phyloP scores from a whole-genome alignment of 2,113 vertebrate species.

The Alethe castanea region DNA sequence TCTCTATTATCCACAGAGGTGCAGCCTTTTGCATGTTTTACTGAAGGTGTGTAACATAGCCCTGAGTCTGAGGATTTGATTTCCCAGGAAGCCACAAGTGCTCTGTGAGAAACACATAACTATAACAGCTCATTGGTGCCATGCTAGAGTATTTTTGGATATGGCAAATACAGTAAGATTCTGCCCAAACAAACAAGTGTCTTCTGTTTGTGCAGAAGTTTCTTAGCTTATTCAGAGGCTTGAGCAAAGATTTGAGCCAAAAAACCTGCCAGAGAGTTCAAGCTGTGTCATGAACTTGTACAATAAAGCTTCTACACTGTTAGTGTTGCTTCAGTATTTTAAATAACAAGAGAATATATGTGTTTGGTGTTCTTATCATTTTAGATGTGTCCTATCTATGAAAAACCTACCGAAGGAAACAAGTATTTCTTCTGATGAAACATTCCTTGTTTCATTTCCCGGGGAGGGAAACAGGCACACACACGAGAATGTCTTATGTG shows the following conservation, averaged over 20 bases:
- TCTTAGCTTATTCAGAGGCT: not conserved
- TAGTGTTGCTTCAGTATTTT: not conserved
- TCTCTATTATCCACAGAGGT: not conserved
- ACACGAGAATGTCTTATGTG: conserved; percentile 12
- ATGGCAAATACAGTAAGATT: not conserved
- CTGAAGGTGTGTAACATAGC: not conserved
- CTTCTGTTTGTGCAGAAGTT: not conserved
- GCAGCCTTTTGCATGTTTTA: not conserved
- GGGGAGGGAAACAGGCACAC: conserved; percentile 16
- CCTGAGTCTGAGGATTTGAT: not conserved
- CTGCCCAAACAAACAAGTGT: not conserved
- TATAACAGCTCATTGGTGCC: not conserved
- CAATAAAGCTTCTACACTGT: not conserved
- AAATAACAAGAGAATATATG: not conserved
- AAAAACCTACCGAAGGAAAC: conserved; percentile 51
- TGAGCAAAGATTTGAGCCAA: not conserved
- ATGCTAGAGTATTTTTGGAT: not conserved
- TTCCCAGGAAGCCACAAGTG: not conserved
- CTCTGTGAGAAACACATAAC: not conserved
- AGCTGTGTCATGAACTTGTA: not conserved
- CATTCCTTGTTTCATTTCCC: not conserved
- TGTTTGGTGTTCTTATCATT: not conserved
- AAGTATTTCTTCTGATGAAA: conserved; percentile 63
- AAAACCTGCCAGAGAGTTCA: not conserved
- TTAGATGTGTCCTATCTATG: not conserved